Evolutionary conservation across 1,140 invertebrate species (phyloP).

Genomic region (Nixonia krombeini): DNA sequence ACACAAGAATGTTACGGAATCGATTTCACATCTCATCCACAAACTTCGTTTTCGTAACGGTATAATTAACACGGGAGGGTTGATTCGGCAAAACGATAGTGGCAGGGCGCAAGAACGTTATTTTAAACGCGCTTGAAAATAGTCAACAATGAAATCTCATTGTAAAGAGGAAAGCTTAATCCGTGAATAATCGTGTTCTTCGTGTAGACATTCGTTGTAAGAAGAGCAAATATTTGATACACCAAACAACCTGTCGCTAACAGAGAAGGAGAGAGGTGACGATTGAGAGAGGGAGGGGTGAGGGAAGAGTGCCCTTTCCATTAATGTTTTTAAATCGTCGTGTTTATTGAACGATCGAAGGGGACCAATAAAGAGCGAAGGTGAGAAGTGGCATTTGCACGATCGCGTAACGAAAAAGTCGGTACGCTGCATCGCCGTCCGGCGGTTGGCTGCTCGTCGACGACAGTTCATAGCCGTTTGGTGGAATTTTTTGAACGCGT

Average conservation of each 20-base stretch:
- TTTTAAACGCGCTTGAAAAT: no score
- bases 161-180: conserved; percentile 31
- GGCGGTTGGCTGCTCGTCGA: conserved; percentile 19
- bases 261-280: conserved; percentile 8
- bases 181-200: conserved; percentile 46
- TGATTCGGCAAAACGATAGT: no score
- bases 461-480: conserved; percentile 48
- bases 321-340: conserved; percentile 32
- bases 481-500: conserved; percentile 53
- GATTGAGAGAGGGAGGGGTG: no score
- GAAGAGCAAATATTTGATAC: conserved; percentile 44
- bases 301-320: conserved; percentile 33
- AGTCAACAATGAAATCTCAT: conserved; percentile 13
- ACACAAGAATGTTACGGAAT: no score
- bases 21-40: no score
- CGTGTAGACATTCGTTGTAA: conserved; percentile 38
- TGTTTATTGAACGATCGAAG: conserved; percentile 27
- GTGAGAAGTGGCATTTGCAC: not conserved
- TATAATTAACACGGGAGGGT: no score
- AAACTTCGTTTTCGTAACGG: no score
- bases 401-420: conserved; percentile 3
- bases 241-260: conserved; percentile 47
- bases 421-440: conserved; percentile 4
- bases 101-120: no score
- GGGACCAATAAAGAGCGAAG: not conserved